Evolutionary conservation across 2,113 vertebrate species (phyloP).

Genomic region (Spea multiplicata): DNA sequence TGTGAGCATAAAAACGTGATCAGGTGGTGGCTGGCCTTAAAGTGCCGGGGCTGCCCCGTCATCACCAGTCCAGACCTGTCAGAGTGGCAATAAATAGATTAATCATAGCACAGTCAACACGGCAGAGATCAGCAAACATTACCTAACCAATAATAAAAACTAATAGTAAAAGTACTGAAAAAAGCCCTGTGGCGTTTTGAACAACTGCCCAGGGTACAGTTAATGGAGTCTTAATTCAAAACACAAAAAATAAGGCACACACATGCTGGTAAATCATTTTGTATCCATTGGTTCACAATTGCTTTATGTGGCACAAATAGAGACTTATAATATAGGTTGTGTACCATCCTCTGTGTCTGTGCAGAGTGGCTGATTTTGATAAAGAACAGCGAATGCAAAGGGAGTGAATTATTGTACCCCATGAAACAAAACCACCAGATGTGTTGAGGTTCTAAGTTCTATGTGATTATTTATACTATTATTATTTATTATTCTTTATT

Average conservation of each 20-base stretch:
- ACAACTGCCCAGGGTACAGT: slow-evolving; percentile 38
- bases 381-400: slow-evolving; percentile 29
- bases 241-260: slow-evolving; percentile 40
- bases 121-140: slow-evolving; percentile 20
- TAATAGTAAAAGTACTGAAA: slow-evolving; percentile 41
- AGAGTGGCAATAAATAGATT: neutral
- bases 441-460: neutral
- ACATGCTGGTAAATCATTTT: slow-evolving; percentile 41
- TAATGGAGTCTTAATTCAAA: slow-evolving; percentile 46
- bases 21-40: too few relatives aligned
- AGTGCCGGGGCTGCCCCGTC: too few relatives aligned
- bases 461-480: slow-evolving; percentile 24
- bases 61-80: too few relatives aligned
- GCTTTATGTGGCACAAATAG: slow-evolving; percentile 36
- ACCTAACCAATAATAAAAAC: slow-evolving; percentile 40
- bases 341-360: slow-evolving; percentile 24
- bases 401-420: slow-evolving; percentile 26
- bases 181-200: slow-evolving; percentile 32
- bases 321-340: slow-evolving; percentile 41
- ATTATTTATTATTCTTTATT: slow-evolving; percentile 31
- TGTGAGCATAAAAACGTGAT: too few relatives aligned
- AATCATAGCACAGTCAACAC: slow-evolving; percentile 3
- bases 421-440: slow-evolving; percentile 12
- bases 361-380: slow-evolving; percentile 20
- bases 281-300: slow-evolving; percentile 36